Evolutionary conservation across 2,888 invertebrate species (phyloP), one percentile per base, ranked within the genome.

Genomic region (Agrilus cyanescens): DNA sequence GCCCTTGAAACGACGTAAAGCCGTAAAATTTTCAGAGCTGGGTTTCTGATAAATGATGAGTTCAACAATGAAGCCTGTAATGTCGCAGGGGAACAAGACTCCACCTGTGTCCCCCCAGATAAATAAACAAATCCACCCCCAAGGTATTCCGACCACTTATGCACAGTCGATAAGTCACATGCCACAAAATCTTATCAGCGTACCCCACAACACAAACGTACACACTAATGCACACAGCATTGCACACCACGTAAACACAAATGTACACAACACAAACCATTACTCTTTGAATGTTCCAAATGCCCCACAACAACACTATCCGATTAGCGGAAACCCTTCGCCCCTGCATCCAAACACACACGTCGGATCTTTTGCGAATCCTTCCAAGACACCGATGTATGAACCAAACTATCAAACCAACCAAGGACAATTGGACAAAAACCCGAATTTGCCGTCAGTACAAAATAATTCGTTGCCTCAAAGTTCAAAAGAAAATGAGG

Each of bases 61-160:
- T 69, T 74, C 76, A 59, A 73, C 74, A 60, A 63, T 76, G 65
- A 76, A 76, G 67, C 74, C 76, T 62, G 74, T 71, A 58, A 59
- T 75, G 57, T 67, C 74, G 52, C 68, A 73, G 65, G 55, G 56
- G 37, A 63, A 68, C 60, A 65, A 71, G 65, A 60, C 56, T 48
- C 49, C 61, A 16, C 43, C 57, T 20, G 56, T 56, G 37, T 48
- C 57, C 18, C 47, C 55, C 14, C 59, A 55, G 40, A 44, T 60
- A 36, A 58, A 53, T 40, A 64, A 64, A 48, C 57, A 60, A 13
- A 60, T 62, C 58, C 62, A 61, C 56, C 56, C 59, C 3, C 62
- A 61, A 52, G 52, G 54, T 29, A 47, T 58, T 12, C 55, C 60
- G 4, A 47, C 58, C 4, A 54, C 58, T 4, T 61, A 61, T 47